Conservation (phyloP, 2,797 vertebrate genomes). For the Rhynchonycteris naso region DNA sequence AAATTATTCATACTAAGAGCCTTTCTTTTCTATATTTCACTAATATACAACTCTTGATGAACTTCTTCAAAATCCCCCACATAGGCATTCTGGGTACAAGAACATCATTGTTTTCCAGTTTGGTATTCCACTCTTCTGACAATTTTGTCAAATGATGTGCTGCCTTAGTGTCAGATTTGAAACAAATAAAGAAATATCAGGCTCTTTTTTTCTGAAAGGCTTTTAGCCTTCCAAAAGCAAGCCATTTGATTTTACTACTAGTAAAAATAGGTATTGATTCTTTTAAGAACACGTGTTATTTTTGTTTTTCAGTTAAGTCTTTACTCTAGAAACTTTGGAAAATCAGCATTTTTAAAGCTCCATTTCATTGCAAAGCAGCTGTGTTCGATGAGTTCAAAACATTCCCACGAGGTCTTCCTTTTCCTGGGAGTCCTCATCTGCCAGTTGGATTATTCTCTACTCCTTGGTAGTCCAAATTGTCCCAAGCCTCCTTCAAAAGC, state of each 20-base stretch:
- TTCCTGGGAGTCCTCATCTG: background rate
- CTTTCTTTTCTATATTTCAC: too few relatives aligned
- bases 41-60: background rate
- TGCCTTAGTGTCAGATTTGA: background rate
- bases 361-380: background rate
- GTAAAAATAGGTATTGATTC: background rate
- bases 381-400: background rate
- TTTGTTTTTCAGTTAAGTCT: background rate
- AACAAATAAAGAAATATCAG: background rate
- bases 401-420: background rate
- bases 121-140: background rate
- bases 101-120: background rate
- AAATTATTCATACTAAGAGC: too few relatives aligned
- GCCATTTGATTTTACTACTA: background rate
- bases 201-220: background rate
- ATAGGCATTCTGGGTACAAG: background rate
- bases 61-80: background rate
- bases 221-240: slow-evolving; percentile 38
- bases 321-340: slow-evolving; percentile 27
- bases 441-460: background rate
- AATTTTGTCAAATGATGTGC: background rate
- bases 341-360: background rate
- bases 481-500: background rate
- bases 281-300: background rate
- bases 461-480: background rate